Evolutionary conservation across 2,113 vertebrate genomes (phyloP), one percentile per base, ranked within the genome.

Genomic region (Psophia crepitans): DNA sequence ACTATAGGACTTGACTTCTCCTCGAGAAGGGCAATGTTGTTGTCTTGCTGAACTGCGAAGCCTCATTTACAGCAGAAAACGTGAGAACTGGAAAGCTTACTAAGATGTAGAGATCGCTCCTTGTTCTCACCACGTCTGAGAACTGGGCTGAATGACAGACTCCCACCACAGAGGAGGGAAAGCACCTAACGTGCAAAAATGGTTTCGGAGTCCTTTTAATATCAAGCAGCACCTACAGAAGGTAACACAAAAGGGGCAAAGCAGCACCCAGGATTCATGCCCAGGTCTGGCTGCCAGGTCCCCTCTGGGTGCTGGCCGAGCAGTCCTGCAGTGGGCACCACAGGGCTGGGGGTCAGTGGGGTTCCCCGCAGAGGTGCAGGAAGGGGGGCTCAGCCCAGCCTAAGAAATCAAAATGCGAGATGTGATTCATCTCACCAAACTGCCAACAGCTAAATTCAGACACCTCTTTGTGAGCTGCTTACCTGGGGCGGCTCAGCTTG

Each of bases 101-200:
- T 58, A 60, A 46, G 78, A 87, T 5, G 1, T 24, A 20, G 71
- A 94, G 78, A 51, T 60, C 24, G 0, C 66, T 30, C 37, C 83
- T 77, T 39, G 70, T 65, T 87, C 95, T 83, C n/a, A 37, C 84
- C 4, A 4, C 13, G 48, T 8, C 85, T 88, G 88, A 77, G 88
- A 93, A 57, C 53, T 0, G 2, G 63, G 49, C 63, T 66, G 75
- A 39, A 58, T 28, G 32, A 90, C 28, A 56, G 79, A 74, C 82
- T 95, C 92, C 90, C 75, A 83, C 21, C 92, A 14, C 33, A 14
- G 66, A 46, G 54, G 66, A 80, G 90, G 82, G 94, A 73, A 90
- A 95, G 79, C 92, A 86, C 94, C 94, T 41, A 49, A 90, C 0
- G 16, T 58, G 44, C 49, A 48, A 13, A 41, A 56, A 44, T 7